Evolutionary conservation across 1,140 invertebrate species (phyloP).

Genomic region (Bombyx mandarina): DNA sequence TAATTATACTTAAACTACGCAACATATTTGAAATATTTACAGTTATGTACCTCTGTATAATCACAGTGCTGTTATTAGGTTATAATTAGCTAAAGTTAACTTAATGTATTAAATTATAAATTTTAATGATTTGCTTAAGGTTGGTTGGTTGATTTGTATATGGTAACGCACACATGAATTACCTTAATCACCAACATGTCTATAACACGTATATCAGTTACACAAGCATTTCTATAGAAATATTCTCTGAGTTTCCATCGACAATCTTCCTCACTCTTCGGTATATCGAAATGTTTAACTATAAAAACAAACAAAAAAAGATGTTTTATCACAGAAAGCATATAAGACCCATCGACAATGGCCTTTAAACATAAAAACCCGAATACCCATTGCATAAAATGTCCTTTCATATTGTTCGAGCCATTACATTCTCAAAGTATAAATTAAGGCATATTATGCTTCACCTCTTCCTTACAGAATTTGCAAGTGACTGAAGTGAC

Average conservation of each 20-base stretch:
- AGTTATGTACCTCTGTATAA: too few species aligned
- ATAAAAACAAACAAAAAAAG: constrained; percentile 29
- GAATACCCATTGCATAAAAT: neutral
- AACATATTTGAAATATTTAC: too few species aligned
- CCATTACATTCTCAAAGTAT: neutral
- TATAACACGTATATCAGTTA: constrained; percentile 89
- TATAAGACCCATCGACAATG: neutral
- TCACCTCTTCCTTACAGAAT: too few species aligned
- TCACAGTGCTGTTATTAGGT: too few species aligned
- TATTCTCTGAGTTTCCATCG: constrained; percentile 83
- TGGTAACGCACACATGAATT: constrained; percentile 18
- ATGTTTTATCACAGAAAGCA: neutral
- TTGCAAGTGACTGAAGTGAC: too few species aligned
- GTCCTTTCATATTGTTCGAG: neutral
- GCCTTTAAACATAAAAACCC: neutral
- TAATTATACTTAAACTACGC: too few species aligned
- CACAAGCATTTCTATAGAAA: constrained; percentile 82
- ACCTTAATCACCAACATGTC: constrained; percentile 94
- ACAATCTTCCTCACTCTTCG: constrained; percentile 77
- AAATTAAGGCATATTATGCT: too few species aligned
- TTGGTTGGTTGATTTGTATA: too few species aligned
- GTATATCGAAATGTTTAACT: constrained; percentile 86
- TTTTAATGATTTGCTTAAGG: too few species aligned
- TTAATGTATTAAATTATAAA: too few species aligned
- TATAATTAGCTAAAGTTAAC: too few species aligned